Conservation (phyloP, 2,888 invertebrate species). For the Catocala sponsa region DNA sequence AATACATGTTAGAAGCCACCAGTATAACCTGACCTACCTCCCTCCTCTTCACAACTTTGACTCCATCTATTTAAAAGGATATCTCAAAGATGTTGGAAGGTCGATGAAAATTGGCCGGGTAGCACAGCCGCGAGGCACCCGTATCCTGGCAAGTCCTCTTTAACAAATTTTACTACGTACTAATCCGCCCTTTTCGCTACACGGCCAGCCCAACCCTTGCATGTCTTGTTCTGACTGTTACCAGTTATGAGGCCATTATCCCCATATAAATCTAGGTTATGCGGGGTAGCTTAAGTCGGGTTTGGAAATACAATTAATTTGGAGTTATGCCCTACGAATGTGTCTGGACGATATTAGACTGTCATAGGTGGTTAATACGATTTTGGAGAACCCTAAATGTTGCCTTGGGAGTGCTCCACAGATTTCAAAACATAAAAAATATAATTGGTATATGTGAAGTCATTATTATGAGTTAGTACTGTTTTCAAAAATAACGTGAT, state of each 20-base stretch:
- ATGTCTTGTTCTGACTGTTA: slow-evolving; percentile 75
- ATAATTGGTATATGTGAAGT: too few species aligned
- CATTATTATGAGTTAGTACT: too few species aligned
- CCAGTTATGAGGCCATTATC: slow-evolving; percentile 82
- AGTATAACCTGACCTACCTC: slow-evolving; percentile 52
- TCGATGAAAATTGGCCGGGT: slow-evolving; percentile 58
- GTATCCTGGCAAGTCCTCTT: slow-evolving; percentile 75
- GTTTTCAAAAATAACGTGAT: too few species aligned
- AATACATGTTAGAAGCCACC: slow-evolving; percentile 66
- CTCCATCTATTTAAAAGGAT: background rate
- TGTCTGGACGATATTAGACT: slow-evolving; percentile 45
- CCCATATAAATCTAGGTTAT: slow-evolving; percentile 83
- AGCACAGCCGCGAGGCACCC: slow-evolving; percentile 73
- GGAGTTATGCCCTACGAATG: slow-evolving; percentile 63
- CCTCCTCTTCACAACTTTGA: slow-evolving; percentile 15
- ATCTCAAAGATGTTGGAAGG: slow-evolving; percentile 28
- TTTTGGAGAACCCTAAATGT: too few species aligned
- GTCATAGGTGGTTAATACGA: too few species aligned
- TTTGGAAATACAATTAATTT: slow-evolving; percentile 75
- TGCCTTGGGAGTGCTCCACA: too few species aligned
- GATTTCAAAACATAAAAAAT: too few species aligned
- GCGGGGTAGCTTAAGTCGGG: slow-evolving; percentile 68
- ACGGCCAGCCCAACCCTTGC: slow-evolving; percentile 67
- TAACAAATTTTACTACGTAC: slow-evolving; percentile 85
- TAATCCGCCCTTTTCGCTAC: slow-evolving; percentile 82